Conservation (phyloP, 2,797 vertebrate species). For the Acanthurus tractus region DNA sequence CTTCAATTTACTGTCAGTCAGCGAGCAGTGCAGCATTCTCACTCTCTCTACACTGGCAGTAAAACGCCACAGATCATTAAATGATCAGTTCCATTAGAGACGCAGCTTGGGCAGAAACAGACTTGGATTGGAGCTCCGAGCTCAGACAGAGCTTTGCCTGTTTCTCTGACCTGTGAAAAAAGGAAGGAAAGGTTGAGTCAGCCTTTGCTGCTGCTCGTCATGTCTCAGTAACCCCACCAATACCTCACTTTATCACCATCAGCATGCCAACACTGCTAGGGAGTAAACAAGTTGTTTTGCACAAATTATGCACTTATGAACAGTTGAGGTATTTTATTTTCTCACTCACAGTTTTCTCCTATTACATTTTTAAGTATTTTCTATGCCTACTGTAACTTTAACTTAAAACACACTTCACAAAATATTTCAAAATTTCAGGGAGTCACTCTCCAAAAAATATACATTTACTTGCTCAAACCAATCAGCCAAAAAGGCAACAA, state of each 20-base stretch:
- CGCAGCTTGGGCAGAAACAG: constrained; percentile 38
- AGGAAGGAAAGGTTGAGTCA: constrained; percentile 75
- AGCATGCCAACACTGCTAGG: constrained; percentile 8
- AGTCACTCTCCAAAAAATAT: background rate
- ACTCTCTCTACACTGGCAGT: constrained; percentile 40
- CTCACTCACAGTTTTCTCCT: background rate
- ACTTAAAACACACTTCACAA: background rate
- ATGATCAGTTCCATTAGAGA: constrained; percentile 69
- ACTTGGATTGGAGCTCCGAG: constrained; percentile 47
- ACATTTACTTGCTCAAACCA: background rate
- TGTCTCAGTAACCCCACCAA: constrained; percentile 64
- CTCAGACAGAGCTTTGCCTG: constrained; percentile 76
- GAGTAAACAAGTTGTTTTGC: constrained; percentile 49
- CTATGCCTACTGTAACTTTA: background rate
- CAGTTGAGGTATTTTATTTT: constrained; percentile 28
- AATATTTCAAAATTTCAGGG: background rate
- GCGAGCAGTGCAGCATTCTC: constrained; percentile 42
- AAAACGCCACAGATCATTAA: constrained; percentile 71
- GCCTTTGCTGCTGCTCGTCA: constrained; percentile 64
- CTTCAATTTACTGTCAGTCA: constrained; percentile 59
- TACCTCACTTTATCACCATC: constrained; percentile 72
- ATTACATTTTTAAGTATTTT: background rate
- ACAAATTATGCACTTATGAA: constrained; percentile 22
- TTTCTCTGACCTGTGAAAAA: constrained; percentile 61
- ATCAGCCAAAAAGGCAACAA: background rate